A percentile compares a stretch with the other conserved stretches of the same genome.
Evolutionary conservation across 2,888 invertebrate species (phyloP).

Genomic region (Eubasilissa splendida): DNA sequence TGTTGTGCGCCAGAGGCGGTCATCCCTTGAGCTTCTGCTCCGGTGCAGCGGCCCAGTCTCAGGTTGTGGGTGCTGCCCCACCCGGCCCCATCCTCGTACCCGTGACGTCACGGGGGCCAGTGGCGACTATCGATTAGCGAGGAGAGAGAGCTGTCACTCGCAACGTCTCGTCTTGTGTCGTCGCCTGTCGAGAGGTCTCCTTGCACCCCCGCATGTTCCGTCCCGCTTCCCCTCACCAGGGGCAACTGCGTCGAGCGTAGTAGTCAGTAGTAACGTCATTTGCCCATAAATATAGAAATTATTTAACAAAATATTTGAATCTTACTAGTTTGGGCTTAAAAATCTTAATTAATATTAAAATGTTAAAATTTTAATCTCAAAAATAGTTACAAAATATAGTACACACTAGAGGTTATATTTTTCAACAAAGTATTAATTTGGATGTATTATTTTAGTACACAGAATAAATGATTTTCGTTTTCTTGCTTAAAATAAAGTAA

Average conservation of each 20-base stretch:
- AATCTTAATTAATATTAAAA: background rate
- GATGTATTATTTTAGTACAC: too few relatives aligned
- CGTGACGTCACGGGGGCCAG: slow-evolving; percentile 55
- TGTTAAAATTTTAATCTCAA: too few relatives aligned
- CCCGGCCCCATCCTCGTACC: slow-evolving; percentile 7
- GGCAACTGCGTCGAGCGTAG: background rate
- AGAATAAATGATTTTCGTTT: too few relatives aligned
- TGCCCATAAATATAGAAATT: background rate
- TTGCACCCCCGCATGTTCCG: background rate
- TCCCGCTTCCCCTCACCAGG: background rate
- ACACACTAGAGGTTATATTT: too few relatives aligned
- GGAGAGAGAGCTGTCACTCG: slow-evolving; percentile 61
- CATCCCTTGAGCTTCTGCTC: slow-evolving; percentile 1
- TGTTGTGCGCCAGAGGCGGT: too few relatives aligned
- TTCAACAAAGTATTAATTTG: too few relatives aligned
- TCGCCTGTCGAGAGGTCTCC: slow-evolving; percentile 60
- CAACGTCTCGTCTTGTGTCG: slow-evolving; percentile 63
- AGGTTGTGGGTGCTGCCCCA: background rate
- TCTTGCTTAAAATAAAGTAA: too few relatives aligned
- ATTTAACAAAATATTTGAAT: background rate
- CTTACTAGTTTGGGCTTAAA: background rate
- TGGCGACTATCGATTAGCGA: slow-evolving; percentile 54
- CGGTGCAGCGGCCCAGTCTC: slow-evolving; percentile 12
- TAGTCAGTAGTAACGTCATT: too few relatives aligned
- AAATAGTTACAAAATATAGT: too few relatives aligned